Evolutionary conservation across 2,888 invertebrate species (phyloP).

Genomic region (Papilio elwesi): DNA sequence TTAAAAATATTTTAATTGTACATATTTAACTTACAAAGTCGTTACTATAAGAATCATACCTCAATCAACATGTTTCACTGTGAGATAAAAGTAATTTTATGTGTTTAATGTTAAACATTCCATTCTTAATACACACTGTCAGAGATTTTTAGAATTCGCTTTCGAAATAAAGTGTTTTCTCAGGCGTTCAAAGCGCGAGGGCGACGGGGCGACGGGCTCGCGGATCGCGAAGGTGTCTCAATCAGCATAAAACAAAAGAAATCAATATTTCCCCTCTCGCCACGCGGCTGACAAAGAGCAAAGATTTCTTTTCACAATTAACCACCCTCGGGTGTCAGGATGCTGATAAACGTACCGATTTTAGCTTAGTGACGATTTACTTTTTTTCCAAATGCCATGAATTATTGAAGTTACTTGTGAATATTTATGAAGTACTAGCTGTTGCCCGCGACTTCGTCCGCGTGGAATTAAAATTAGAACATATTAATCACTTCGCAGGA

Average conservation of each 20-base stretch:
- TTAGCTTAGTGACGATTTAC: constrained; percentile 62
- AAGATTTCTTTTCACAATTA: constrained; percentile 85
- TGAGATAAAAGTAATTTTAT: neutral
- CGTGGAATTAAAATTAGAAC: no score
- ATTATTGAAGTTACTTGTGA: neutral
- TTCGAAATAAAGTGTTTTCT: constrained; percentile 78
- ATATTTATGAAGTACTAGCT: neutral
- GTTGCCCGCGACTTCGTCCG: no score
- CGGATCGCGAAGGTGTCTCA: constrained; percentile 81
- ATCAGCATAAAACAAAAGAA: constrained; percentile 85
- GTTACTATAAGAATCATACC: no score
- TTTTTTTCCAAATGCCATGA: constrained; percentile 40
- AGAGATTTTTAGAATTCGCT: constrained; percentile 62
- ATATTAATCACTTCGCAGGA: no score
- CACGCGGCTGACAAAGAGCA: constrained; percentile 80
- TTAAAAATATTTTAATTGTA: no score
- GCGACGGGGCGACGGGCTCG: constrained; percentile 57
- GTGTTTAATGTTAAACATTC: constrained; percentile 43
- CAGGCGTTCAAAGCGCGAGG: constrained; percentile 69
- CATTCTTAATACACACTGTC: constrained; percentile 46
- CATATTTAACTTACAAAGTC: no score
- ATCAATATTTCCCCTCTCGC: constrained; percentile 78
- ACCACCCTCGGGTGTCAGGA: constrained; percentile 74
- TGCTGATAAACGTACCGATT: constrained; percentile 74
- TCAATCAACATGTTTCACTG: neutral